A percentile compares a stretch with the other conserved stretches of the same genome.
Evolutionary conservation across 2,888 invertebrate genomes (phyloP).

Genomic region (Dysmachus trigonus): DNA sequence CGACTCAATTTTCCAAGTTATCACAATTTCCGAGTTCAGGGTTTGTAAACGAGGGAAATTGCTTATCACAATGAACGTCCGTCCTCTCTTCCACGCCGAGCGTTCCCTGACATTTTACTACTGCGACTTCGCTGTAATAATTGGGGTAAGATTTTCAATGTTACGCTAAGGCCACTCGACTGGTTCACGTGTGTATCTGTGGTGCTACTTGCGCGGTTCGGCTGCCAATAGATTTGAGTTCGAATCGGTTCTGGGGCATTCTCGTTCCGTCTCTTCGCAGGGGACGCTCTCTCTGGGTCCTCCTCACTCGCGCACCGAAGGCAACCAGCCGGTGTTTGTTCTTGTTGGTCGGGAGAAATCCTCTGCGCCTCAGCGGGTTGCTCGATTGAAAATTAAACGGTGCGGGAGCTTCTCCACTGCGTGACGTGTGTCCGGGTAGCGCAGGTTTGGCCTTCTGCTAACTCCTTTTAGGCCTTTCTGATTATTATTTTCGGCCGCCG

Average conservation of each 20-base stretch:
- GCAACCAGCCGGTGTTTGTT: not conserved
- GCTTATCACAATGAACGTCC: not conserved
- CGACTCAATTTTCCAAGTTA: not conserved
- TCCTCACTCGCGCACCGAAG: too few species aligned
- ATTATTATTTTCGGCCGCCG: not conserved
- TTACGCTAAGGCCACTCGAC: constrained; percentile 43
- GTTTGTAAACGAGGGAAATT: not conserved
- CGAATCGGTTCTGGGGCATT: not conserved
- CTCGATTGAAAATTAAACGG: constrained; percentile 16
- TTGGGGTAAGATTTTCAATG: constrained; percentile 43
- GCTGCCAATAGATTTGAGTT: not conserved
- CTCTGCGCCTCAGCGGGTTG: not conserved
- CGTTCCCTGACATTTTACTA: not conserved
- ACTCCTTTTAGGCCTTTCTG: not conserved
- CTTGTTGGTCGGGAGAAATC: not conserved
- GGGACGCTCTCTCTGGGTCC: not conserved
- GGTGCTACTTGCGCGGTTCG: not conserved
- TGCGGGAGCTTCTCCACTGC: not conserved
- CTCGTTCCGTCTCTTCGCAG: not conserved
- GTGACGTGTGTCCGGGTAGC: constrained; percentile 19
- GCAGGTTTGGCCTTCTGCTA: not conserved
- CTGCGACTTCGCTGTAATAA: not conserved
- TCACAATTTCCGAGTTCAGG: not conserved
- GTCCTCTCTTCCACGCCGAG: not conserved
- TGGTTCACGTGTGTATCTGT: not conserved